These are phyloP conservation scores for Noctua fimbriata DNA, from an alignment of 2,888 invertebrate genomes.

Conservation along the genomic window DNA sequence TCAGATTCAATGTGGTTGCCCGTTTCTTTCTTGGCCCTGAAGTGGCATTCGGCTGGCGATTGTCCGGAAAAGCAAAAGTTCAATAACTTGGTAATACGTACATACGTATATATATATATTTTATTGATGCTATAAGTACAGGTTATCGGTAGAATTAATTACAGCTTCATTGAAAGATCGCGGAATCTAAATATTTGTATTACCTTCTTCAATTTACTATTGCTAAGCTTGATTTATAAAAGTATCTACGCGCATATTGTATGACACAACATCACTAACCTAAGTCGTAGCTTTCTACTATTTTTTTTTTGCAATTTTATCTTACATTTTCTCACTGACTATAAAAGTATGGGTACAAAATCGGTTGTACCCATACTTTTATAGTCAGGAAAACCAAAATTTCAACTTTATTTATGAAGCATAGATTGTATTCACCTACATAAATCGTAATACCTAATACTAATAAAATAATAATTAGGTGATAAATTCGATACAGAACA, in stretches of 20 bases:
- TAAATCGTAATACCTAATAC: background rate
- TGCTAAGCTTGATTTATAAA: background rate
- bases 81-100: slow-evolving; percentile 53
- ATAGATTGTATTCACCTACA: background rate
- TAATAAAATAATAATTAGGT: background rate
- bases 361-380: background rate
- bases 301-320: background rate
- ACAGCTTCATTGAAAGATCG: background rate
- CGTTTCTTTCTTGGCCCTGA: slow-evolving; percentile 77
- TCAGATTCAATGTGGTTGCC: slow-evolving; percentile 50
- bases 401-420: background rate
- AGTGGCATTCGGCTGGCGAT: slow-evolving; percentile 61
- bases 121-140: background rate
- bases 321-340: background rate
- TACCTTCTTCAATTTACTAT: background rate
- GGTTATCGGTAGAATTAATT: background rate
- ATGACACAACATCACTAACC: background rate
- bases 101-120: background rate
- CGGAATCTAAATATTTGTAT: background rate
- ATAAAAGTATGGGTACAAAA: too few species aligned
- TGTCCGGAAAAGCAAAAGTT: slow-evolving; percentile 66
- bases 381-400: too few species aligned
- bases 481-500: background rate
- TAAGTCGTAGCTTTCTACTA: background rate
- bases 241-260: background rate